These are phyloP conservation scores for Acanthoscelides obtectus DNA, from an alignment of 2,888 invertebrate species.

Conservation along the genomic window DNA sequence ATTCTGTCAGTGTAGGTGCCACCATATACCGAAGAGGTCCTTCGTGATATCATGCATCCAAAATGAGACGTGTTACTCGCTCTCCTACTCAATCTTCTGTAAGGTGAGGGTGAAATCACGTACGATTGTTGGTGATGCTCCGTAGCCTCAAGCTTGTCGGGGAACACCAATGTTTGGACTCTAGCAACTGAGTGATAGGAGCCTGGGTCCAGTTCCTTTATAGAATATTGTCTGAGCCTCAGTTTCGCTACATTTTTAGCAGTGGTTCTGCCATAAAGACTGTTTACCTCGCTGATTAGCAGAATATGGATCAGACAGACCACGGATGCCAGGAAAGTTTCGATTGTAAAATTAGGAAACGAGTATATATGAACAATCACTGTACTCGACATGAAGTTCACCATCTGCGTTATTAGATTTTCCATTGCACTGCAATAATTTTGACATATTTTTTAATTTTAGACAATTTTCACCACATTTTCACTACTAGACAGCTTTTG, in stretches of 20 bases:
- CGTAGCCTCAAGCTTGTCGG: slow-evolving; percentile 22
- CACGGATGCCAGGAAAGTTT: slow-evolving; percentile 31
- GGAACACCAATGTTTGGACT: slow-evolving; percentile 21
- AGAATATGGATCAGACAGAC: slow-evolving; percentile 33
- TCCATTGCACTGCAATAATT: slow-evolving; percentile 31
- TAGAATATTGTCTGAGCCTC: slow-evolving; percentile 18
- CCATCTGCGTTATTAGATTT: slow-evolving; percentile 26
- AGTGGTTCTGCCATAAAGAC: slow-evolving; percentile 27
- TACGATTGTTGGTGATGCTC: slow-evolving; percentile 16
- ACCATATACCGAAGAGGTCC: slow-evolving; percentile 16
- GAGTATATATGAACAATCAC: slow-evolving; percentile 37
- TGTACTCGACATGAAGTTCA: slow-evolving; percentile 32
- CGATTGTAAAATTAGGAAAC: slow-evolving; percentile 36
- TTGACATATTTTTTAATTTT: neutral
- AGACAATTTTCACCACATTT: no score
- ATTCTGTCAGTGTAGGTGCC: slow-evolving; percentile 23
- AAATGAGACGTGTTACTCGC: slow-evolving; percentile 19
- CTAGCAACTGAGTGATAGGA: slow-evolving; percentile 26
- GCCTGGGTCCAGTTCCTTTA: slow-evolving; percentile 21
- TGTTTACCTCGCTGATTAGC: slow-evolving; percentile 33
- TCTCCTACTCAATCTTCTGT: slow-evolving; percentile 15
- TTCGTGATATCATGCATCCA: slow-evolving; percentile 24
- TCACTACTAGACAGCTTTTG: neutral
- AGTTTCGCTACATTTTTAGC: slow-evolving; percentile 25
- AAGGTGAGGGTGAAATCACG: slow-evolving; percentile 9